phyloP scores from a whole-genome alignment of 1,140 invertebrate species.

The Drosophila leontia region DNA sequence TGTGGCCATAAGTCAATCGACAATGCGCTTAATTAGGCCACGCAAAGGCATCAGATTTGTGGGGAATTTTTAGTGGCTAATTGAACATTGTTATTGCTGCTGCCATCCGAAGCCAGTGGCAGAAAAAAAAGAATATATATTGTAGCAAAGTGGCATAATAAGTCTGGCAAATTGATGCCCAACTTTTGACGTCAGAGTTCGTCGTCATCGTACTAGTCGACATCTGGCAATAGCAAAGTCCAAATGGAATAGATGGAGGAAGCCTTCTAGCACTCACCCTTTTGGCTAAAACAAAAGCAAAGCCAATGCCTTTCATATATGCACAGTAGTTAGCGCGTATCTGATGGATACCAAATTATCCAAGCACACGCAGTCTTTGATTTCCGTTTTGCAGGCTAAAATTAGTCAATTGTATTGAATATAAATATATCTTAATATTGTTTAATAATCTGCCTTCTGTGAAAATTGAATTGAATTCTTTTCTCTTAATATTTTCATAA shows the following conservation, averaged over 20 bases:
- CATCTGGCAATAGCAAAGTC: slow-evolving; percentile 60
- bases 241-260: slow-evolving; percentile 9
- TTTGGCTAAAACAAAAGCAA: slow-evolving; percentile 39
- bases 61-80: slow-evolving; percentile 76
- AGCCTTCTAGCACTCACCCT: slow-evolving; percentile 14
- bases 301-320: slow-evolving; percentile 55
- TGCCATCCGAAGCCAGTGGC: slow-evolving; percentile 15
- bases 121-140: slow-evolving; percentile 21
- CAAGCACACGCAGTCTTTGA: slow-evolving; percentile 24
- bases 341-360: slow-evolving; percentile 60
- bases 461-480: not conserved
- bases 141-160: slow-evolving; percentile 39
- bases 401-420: not conserved
- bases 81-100: slow-evolving; percentile 54
- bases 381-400: not conserved
- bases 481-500: not conserved
- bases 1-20: slow-evolving; percentile 71
- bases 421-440: not conserved
- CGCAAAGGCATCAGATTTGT: slow-evolving; percentile 43
- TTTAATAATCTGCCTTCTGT: not conserved
- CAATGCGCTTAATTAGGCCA: slow-evolving; percentile 64
- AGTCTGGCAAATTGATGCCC: slow-evolving; percentile 46
- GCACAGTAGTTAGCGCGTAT: slow-evolving; percentile 51
- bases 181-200: slow-evolving; percentile 58
- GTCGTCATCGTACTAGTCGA: slow-evolving; percentile 27